Percentiles rank a stretch among this genome's conserved stretches.
These are phyloP conservation scores for Meriones unguiculatus DNA, from an alignment of 2,113 vertebrate genomes.

Conservation along the genomic window DNA sequence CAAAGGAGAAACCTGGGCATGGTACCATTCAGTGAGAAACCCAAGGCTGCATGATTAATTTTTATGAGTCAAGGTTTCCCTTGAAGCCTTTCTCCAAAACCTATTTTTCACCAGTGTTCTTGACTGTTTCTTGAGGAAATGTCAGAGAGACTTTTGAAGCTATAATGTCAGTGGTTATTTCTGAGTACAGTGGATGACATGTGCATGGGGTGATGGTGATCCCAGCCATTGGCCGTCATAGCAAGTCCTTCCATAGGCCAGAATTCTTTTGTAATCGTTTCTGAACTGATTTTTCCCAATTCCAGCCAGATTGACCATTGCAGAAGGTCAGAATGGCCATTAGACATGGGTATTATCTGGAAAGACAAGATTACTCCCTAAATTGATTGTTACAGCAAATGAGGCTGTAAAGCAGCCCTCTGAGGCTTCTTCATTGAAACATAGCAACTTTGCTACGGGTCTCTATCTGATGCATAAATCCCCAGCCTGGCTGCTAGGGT, in stretches of 20 bases:
- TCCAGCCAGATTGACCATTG: background rate
- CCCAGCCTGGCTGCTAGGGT: background rate
- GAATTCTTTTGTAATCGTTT: background rate
- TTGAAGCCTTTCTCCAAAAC: background rate
- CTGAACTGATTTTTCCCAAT: background rate
- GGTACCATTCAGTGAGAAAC: background rate
- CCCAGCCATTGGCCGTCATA: accelerated
- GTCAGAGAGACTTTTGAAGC: background rate
- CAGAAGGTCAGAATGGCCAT: background rate
- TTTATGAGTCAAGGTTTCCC: background rate
- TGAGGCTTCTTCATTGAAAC: background rate
- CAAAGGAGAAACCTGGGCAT: background rate
- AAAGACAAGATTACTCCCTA: constrained; percentile 14
- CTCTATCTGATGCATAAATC: background rate
- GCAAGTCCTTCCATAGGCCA: background rate
- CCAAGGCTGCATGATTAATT: background rate
- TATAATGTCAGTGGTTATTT: background rate
- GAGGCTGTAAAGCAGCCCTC: background rate
- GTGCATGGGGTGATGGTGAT: accelerated
- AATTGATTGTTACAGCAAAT: background rate
- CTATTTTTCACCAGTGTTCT: background rate
- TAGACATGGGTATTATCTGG: background rate
- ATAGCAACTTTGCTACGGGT: background rate
- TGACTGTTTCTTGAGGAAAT: background rate
- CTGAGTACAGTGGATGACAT: no score